Conservation (phyloP, 2,113 vertebrate genomes). For the Alethe diademata region DNA sequence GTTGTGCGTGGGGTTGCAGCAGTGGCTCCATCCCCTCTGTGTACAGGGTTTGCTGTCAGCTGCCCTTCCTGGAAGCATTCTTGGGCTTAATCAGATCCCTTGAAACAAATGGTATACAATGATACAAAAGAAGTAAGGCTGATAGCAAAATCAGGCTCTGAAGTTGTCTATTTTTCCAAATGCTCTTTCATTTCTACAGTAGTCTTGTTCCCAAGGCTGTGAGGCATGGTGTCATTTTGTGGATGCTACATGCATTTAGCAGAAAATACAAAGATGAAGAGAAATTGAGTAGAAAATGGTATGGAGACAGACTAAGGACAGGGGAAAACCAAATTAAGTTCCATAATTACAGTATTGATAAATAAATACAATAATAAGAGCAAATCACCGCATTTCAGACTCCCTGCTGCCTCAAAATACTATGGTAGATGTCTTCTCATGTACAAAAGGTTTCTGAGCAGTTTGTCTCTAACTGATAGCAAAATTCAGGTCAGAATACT, state of each 20-base stretch:
- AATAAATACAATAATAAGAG: not conserved
- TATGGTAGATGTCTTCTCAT: not conserved
- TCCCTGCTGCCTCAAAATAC: not conserved
- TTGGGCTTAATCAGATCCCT: not conserved
- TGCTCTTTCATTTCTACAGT: not conserved
- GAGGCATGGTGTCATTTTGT: not conserved
- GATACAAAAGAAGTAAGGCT: not conserved
- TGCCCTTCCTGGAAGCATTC: not conserved
- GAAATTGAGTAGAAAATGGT: not conserved
- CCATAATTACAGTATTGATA: not conserved
- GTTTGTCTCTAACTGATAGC: not conserved
- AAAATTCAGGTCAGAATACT: not conserved
- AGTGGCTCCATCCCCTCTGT: not conserved
- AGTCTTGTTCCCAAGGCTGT: not conserved
- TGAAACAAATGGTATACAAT: not conserved
- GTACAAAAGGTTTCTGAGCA: not conserved
- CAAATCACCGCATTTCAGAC: not conserved
- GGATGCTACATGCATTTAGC: not conserved
- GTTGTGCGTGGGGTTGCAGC: fast-evolving
- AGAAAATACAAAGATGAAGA: not conserved
- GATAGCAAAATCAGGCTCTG: not conserved
- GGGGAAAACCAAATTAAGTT: not conserved
- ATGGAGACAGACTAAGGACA: not conserved
- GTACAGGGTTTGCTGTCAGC: not conserved
- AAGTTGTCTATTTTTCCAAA: not conserved